Evolutionary conservation across 1,140 invertebrate species (phyloP), one percentile per base, ranked within the genome.

Genomic region (Drosophila lacteicornis): DNA sequence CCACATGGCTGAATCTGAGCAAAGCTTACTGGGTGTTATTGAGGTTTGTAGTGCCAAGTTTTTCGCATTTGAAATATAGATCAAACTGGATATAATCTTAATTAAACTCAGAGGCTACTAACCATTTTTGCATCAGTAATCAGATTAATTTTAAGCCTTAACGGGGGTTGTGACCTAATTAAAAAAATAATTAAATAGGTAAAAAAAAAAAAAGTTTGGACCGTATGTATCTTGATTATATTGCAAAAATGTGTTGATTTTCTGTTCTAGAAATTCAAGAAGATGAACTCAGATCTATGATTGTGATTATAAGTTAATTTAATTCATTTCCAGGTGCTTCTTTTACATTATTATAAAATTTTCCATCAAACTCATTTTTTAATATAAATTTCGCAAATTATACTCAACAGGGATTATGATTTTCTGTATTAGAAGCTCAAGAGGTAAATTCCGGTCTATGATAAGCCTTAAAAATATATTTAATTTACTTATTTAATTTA

Each of bases 1-100:
- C 63, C 63, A 55, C 43, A 43, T 15, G 7, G 12, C 50, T 57
- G 33, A 63, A 19, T 19, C 47, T 19, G 30, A 1, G 60, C 27
- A 22, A 11, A 36, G 4, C 13, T 40, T 36, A 70, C 45, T 42
- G 61, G 19, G 60, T 40, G 45, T 36, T 12, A 22, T 17, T 12
- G 9, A 19, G 15, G 47, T 4, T 49, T 25, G 3, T 56, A 60
- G 58, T 51, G 13, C n/a, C 30, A 51, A n/a, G 30, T 36, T 15
- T 36, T 33, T 0, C 1, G 2, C 22, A 36, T 56, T 56, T 56
- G 3, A 56, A 40, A 25, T 12, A 38, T 55, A 38, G 3, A 38
- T 22, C 2, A 3, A 38, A 2, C 7, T 15, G 15, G 1, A 15
- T 36, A 9, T 2, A 53, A 22, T 55, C 2, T 51, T 7, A 7